Conservation (phyloP, 2,113 vertebrate species). For the Tretioscincus oriximinensis region DNA sequence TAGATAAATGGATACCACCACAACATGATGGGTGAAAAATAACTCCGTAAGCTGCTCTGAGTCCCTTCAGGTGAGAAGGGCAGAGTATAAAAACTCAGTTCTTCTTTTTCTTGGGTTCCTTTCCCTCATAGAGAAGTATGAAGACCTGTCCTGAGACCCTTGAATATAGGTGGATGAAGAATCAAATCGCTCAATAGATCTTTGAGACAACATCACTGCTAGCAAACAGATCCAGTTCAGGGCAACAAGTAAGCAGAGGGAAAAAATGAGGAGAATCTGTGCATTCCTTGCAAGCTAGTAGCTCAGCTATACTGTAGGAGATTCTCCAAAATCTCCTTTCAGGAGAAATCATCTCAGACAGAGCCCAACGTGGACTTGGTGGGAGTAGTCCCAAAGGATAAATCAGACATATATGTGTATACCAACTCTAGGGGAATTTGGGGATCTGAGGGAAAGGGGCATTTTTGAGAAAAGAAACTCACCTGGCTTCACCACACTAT, state of each 20-base stretch:
- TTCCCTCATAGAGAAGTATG: too few species aligned
- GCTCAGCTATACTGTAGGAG: background rate
- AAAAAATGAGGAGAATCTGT: too few species aligned
- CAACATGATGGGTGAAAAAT: too few species aligned
- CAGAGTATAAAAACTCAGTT: too few species aligned
- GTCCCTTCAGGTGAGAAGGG: too few species aligned
- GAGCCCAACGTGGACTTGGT: background rate
- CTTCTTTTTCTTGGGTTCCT: too few species aligned
- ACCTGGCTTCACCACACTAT: conserved; percentile 89
- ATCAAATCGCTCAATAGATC: background rate
- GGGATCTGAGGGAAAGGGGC: background rate
- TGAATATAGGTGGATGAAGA: too few species aligned
- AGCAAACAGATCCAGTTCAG: too few species aligned
- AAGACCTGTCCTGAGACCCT: too few species aligned
- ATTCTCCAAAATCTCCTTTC: background rate
- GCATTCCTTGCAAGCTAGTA: background rate
- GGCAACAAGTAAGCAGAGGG: background rate
- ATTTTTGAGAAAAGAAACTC: conserved; percentile 37
- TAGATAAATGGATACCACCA: too few species aligned
- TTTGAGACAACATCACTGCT: too few species aligned
- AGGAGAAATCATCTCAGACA: background rate
- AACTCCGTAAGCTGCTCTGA: too few species aligned
- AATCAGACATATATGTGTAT: background rate
- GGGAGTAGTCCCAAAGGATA: background rate
- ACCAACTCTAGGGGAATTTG: background rate